These are phyloP conservation scores for Lucifuga dentata DNA, from an alignment of 2,113 vertebrate species.

Conservation along the genomic window DNA sequence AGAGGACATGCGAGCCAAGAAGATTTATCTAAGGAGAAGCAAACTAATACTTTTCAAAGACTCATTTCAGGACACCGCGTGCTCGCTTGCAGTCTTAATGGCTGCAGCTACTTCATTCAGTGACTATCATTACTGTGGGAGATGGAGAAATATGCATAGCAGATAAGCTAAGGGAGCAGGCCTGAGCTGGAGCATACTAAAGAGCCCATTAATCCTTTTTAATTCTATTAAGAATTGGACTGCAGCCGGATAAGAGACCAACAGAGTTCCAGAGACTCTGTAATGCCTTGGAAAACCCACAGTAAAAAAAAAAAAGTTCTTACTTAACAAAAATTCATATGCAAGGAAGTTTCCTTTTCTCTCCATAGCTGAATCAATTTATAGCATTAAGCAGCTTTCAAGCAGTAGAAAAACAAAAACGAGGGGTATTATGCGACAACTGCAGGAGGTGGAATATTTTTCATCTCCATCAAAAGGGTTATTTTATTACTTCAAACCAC, in stretches of 20 bases:
- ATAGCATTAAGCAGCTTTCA: conserved; percentile 41
- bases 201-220: conserved; percentile 74
- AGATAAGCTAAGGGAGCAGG: conserved; percentile 43
- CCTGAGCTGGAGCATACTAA: conserved; percentile 66
- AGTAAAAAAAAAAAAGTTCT: conserved; percentile 48
- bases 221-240: conserved; percentile 75
- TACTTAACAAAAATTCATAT: conserved; percentile 47
- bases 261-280: conserved; percentile 53
- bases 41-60: conserved; percentile 47
- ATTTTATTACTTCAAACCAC: conserved; percentile 7
- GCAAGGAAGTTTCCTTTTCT: conserved; percentile 32
- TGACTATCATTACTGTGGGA: conserved; percentile 56
- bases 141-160: conserved; percentile 66
- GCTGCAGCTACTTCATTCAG: conserved; percentile 42
- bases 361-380: conserved; percentile 35
- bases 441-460: not conserved
- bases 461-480: conserved; percentile 11
- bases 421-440: not conserved
- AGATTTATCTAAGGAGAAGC: conserved; percentile 40
- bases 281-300: conserved; percentile 48
- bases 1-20: conserved; percentile 5
- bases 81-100: conserved; percentile 44
- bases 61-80: conserved; percentile 49
- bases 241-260: conserved; percentile 62
- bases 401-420: conserved; percentile 31